Evolutionary conservation across 1,140 invertebrate genomes (phyloP).

Genomic region (Drosophila seguyi): DNA sequence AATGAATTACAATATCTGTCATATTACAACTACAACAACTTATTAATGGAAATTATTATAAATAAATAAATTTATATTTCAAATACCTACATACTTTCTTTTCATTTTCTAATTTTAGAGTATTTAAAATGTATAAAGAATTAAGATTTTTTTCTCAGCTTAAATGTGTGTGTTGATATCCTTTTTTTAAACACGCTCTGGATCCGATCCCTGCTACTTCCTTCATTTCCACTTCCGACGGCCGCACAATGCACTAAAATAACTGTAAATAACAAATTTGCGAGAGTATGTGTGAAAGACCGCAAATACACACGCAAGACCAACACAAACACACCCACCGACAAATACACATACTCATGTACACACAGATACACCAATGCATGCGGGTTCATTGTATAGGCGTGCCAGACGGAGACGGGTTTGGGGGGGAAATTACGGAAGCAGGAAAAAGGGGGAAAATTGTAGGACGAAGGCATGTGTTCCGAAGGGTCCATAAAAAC

Average conservation of each 20-base stretch:
- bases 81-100: no score
- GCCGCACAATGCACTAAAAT: slow-evolving; percentile 78
- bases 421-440: not conserved
- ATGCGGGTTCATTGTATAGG: slow-evolving; percentile 61
- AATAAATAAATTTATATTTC: no score
- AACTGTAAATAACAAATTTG: slow-evolving; percentile 81
- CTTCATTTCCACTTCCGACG: slow-evolving; percentile 55
- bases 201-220: slow-evolving; percentile 39
- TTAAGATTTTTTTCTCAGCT: not conserved
- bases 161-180: slow-evolving; percentile 6
- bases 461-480: slow-evolving; percentile 32
- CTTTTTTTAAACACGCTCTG: slow-evolving; percentile 21
- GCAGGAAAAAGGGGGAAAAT: not conserved
- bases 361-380: not conserved
- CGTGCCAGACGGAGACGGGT: slow-evolving; percentile 55
- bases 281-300: slow-evolving; percentile 64
- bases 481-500: slow-evolving; percentile 75
- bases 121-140: not conserved
- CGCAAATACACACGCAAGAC: slow-evolving; percentile 39
- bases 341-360: slow-evolving; percentile 19
- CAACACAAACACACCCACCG: slow-evolving; percentile 30
- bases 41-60: not conserved
- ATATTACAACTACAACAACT: no score
- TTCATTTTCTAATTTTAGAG: no score
- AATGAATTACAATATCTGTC: no score